These are phyloP conservation scores for Chamaetylas fuelleborni DNA, from an alignment of 2,113 vertebrate genomes.

Conservation along the genomic window DNA sequence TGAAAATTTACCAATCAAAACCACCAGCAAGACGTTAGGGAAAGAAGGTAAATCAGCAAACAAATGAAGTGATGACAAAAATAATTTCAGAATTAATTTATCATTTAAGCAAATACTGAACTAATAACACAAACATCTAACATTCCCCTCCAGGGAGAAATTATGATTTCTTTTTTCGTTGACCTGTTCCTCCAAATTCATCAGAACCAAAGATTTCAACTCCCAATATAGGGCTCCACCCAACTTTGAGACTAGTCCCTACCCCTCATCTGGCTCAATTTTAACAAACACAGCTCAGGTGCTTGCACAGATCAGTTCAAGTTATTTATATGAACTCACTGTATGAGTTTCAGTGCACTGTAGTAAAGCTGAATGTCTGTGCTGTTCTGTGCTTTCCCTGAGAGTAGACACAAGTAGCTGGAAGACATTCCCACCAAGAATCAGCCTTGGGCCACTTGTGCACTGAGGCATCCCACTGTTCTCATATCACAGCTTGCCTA, in stretches of 20 bases:
- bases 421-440: neutral
- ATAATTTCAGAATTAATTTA: neutral
- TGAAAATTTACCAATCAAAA: neutral
- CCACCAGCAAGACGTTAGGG: neutral
- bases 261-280: neutral
- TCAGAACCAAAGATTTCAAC: neutral
- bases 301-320: neutral
- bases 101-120: neutral
- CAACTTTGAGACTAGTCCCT: neutral
- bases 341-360: neutral
- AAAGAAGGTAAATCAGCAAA: neutral
- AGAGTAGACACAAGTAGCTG: accelerated
- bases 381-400: neutral
- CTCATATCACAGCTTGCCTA: neutral
- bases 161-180: neutral
- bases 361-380: neutral
- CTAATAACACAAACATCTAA: neutral
- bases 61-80: neutral
- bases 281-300: neutral
- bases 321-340: neutral
- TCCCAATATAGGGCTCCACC: accelerated
- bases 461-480: neutral
- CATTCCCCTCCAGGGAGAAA: neutral
- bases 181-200: neutral
- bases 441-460: neutral